Percentiles rank a stretch among this genome's conserved stretches.
Conservation (phyloP, 2,113 vertebrate genomes). For the Tretioscincus oriximinensis region DNA sequence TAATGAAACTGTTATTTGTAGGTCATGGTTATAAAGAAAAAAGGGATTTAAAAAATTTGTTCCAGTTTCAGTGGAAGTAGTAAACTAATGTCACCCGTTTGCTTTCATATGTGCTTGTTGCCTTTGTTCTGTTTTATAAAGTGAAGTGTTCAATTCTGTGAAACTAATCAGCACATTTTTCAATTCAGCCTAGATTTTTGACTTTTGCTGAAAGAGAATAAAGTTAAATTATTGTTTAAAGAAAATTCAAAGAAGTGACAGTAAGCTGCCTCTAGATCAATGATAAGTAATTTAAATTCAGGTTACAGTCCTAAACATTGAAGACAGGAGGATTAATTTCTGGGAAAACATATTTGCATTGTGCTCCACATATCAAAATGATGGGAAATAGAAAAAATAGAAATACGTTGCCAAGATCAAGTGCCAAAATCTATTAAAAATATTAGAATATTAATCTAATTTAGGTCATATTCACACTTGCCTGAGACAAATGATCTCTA, state of each 20-base stretch:
- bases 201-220: neutral
- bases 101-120: neutral
- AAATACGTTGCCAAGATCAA: neutral
- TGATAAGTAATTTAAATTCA: slow-evolving; percentile 49
- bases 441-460: neutral
- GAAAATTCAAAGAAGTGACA: slow-evolving; percentile 33
- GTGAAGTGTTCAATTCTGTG: neutral
- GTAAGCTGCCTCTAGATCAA: slow-evolving; percentile 43
- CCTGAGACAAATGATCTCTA: too few relatives aligned
- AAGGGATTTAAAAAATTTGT: slow-evolving; percentile 28
- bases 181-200: neutral
- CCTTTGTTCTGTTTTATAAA: neutral
- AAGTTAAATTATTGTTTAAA: slow-evolving; percentile 4
- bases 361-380: slow-evolving; percentile 51
- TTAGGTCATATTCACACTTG: too few relatives aligned
- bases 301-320: neutral
- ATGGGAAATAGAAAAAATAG: slow-evolving; percentile 53
- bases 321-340: neutral
- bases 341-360: neutral
- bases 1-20: slow-evolving; percentile 49
- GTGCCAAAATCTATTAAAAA: slow-evolving; percentile 2
- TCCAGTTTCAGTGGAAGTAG: slow-evolving; percentile 1
- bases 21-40: slow-evolving; percentile 25
- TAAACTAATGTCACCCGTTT: neutral
- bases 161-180: neutral